Evolutionary conservation across 2,797 vertebrate genomes (phyloP).

Genomic region (Mormyrus proboscirostris): DNA sequence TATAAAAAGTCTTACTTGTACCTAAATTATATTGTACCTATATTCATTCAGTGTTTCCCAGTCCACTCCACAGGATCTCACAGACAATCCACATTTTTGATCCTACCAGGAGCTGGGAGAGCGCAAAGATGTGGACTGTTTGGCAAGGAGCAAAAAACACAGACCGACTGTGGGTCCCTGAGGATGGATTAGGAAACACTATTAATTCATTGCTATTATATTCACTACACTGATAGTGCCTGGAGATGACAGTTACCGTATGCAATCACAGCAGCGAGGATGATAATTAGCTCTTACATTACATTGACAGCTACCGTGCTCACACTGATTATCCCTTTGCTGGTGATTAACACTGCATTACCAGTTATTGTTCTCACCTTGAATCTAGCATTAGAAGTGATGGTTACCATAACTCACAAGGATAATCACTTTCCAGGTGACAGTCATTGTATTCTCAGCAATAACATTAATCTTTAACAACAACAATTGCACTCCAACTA

Average conservation of each 20-base stretch:
- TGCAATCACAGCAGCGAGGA: not conserved
- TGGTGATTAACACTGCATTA: not conserved
- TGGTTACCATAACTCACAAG: conserved; percentile 69
- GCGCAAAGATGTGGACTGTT: not conserved
- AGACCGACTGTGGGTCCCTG: not conserved
- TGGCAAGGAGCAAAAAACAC: not conserved
- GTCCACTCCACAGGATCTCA: not conserved
- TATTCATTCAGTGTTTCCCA: not conserved
- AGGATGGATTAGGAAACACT: not conserved
- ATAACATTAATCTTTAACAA: not conserved
- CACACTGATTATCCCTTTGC: not conserved
- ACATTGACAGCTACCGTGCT: not conserved
- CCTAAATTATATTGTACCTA: not conserved
- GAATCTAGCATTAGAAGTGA: not conserved
- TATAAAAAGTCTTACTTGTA: not conserved
- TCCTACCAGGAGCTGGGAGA: not conserved
- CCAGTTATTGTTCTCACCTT: not conserved
- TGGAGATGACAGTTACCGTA: not conserved
- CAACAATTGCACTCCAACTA: not conserved
- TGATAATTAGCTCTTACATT: not conserved
- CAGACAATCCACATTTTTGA: not conserved
- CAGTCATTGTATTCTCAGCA: conserved; percentile 35
- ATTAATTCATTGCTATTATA: not conserved
- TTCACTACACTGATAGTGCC: not conserved
- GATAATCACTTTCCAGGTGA: conserved; percentile 99